Conservation (phyloP, 2,888 invertebrate species). For the Thera britannica region DNA sequence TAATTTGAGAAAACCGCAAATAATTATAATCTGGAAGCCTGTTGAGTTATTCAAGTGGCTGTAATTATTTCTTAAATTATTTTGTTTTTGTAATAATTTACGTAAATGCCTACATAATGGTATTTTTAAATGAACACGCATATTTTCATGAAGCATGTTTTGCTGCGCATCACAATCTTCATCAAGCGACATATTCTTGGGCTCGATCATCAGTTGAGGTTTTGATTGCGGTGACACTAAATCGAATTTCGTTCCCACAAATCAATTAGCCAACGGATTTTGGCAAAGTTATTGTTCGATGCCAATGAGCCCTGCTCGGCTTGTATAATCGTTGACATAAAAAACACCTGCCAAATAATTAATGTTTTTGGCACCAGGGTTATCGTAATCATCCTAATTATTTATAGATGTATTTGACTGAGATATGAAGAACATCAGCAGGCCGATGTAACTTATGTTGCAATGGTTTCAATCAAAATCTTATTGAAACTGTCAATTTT, state of each 20-base stretch:
- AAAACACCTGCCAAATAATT: background rate
- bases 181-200: constrained; percentile 3
- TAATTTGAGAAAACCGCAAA: constrained; percentile 66
- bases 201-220: constrained; percentile 20
- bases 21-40: constrained; percentile 67
- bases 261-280: constrained; percentile 67
- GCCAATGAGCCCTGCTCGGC: constrained; percentile 58
- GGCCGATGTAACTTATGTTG: too few relatives aligned
- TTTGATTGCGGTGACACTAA: constrained; percentile 47
- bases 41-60: constrained; percentile 53
- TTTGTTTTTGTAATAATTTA: constrained; percentile 23
- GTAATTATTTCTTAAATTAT: constrained; percentile 30
- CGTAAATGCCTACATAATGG: background rate
- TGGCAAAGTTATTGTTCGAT: constrained; percentile 64
- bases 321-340: constrained; percentile 21
- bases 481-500: too few relatives aligned
- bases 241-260: constrained; percentile 47
- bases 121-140: background rate
- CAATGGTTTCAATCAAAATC: too few relatives aligned
- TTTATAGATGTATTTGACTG: too few relatives aligned
- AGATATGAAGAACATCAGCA: too few relatives aligned
- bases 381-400: too few relatives aligned
- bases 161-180: constrained; percentile 1
- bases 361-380: too few relatives aligned
- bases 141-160: background rate